phyloP scores from a whole-genome alignment of 2,888 invertebrate genomes.

The Prostheceraeus crozeri region DNA sequence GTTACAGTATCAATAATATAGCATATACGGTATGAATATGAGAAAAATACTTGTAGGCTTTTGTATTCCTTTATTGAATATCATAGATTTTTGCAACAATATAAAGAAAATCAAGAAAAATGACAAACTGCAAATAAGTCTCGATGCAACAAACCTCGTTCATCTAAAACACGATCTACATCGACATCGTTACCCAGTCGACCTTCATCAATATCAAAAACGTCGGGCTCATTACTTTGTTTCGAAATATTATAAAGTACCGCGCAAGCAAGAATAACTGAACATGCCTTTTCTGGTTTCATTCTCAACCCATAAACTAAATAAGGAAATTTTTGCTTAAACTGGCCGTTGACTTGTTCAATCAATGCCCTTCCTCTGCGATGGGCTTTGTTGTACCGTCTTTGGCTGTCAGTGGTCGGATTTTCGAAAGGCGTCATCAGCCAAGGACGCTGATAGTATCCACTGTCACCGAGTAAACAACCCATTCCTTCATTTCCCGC shows the following conservation, averaged over 20 bases:
- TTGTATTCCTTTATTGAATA: too few relatives aligned
- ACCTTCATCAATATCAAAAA: not conserved
- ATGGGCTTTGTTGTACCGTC: constrained; percentile 32
- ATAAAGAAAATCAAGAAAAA: too few relatives aligned
- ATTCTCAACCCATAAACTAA: not conserved
- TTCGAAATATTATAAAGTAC: constrained; percentile 13
- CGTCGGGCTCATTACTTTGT: not conserved
- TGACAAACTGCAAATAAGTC: not conserved
- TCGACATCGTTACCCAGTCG: constrained; percentile 1
- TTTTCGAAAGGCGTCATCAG: constrained; percentile 39
- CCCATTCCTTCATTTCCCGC: not conserved
- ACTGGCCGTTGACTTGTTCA: constrained; percentile 16
- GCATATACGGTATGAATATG: too few relatives aligned
- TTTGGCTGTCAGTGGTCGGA: constrained; percentile 30
- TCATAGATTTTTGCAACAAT: too few relatives aligned
- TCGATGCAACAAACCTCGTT: constrained; percentile 1
- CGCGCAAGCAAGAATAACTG: constrained; percentile 9
- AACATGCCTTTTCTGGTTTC: constrained; percentile 10
- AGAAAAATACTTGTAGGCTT: too few relatives aligned
- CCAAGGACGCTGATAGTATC: constrained; percentile 32
- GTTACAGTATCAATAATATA: too few relatives aligned
- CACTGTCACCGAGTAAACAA: constrained; percentile 32
- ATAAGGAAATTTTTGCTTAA: constrained; percentile 12
- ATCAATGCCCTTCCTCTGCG: constrained; percentile 7
- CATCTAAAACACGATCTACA: not conserved